Conservation (phyloP, 2,888 invertebrate species). For the Heliconius cydno region DNA sequence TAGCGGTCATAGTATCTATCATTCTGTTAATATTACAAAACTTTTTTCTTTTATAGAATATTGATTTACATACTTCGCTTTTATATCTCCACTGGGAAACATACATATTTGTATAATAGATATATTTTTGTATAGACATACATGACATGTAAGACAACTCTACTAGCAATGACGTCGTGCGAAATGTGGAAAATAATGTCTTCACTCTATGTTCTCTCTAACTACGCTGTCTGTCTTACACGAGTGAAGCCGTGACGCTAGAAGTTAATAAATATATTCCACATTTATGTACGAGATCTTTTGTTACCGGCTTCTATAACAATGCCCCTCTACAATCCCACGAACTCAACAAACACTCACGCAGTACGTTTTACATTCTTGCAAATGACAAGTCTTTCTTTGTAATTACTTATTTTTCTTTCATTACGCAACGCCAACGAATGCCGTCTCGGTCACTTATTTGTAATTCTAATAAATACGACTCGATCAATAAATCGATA, state of each 20-base stretch:
- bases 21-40: neutral
- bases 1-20: neutral
- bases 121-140: too few relatives aligned
- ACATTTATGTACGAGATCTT: conserved; percentile 3
- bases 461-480: conserved; percentile 47
- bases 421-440: conserved; percentile 29
- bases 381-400: conserved; percentile 18
- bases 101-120: too few relatives aligned
- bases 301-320: conserved; percentile 4
- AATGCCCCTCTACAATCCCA: conserved; percentile 12
- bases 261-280: neutral
- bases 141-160: too few relatives aligned
- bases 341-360: conserved; percentile 15
- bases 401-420: conserved; percentile 27
- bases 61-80: neutral
- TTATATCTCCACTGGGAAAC: too few relatives aligned
- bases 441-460: conserved; percentile 29
- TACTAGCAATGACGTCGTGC: too few relatives aligned
- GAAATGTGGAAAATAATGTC: too few relatives aligned
- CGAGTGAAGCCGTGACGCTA: neutral
- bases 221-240: neutral
- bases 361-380: conserved; percentile 6
- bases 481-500: conserved; percentile 41
- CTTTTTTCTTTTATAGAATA: neutral
- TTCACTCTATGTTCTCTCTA: too few relatives aligned